Conservation (phyloP, 1,140 invertebrate genomes). For the Prorops nasuta region DNA sequence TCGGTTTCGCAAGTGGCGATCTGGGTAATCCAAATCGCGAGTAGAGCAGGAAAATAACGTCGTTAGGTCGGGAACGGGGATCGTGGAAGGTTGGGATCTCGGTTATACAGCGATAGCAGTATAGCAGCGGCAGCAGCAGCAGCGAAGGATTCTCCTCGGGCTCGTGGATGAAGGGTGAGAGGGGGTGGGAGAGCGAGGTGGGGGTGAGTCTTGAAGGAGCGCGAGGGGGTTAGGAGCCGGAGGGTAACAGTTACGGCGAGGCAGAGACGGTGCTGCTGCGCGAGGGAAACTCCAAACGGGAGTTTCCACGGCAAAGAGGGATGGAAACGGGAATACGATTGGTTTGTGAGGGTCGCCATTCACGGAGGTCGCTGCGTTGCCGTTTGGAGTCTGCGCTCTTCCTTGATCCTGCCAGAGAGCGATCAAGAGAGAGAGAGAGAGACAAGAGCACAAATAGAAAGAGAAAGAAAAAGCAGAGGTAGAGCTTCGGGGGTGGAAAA, state of each 20-base stretch:
- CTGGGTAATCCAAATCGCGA: conserved; percentile 15
- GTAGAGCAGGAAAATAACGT: conserved; percentile 29
- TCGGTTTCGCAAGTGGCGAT: neutral
- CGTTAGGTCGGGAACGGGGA: conserved; percentile 19
- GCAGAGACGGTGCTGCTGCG: conserved; percentile 34
- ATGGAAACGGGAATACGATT: conserved; percentile 58
- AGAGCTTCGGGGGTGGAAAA: no score
- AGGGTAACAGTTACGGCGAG: conserved; percentile 29
- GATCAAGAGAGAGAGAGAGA: conserved; percentile 9
- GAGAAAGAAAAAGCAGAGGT: conserved; percentile 13
- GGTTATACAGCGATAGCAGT: no score
- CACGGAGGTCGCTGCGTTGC: conserved; percentile 44
- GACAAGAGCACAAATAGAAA: conserved; percentile 15
- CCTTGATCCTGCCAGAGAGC: conserved; percentile 45
- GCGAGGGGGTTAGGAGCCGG: neutral
- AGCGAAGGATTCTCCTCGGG: no score
- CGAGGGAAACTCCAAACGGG: conserved; percentile 38
- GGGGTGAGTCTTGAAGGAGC: no score
- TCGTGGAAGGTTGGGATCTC: no score
- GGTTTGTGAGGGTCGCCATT: conserved; percentile 58
- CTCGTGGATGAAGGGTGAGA: conserved; percentile 13
- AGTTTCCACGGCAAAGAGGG: conserved; percentile 47
- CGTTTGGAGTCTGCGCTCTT: conserved; percentile 53
- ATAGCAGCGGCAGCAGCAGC: no score
- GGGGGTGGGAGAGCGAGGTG: conserved; percentile 11